These are phyloP conservation scores for Loriculus beryllinus DNA, from an alignment of 2,797 vertebrate species.

Conservation along the genomic window DNA sequence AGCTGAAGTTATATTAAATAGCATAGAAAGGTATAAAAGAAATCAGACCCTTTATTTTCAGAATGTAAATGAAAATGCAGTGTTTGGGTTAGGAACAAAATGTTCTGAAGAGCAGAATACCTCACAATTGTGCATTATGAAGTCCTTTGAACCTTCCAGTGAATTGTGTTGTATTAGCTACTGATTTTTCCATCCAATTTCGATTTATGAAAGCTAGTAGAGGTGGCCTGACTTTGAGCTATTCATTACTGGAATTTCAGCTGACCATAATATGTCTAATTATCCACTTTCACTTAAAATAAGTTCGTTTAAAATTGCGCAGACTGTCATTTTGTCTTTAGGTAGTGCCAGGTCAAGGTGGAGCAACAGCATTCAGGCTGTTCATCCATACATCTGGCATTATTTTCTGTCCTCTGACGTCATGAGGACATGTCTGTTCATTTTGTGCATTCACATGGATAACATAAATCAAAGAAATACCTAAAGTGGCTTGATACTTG, in stretches of 20 bases:
- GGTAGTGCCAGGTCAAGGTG: neutral
- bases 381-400: neutral
- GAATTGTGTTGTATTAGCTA: neutral
- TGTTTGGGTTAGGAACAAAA: neutral
- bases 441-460: neutral
- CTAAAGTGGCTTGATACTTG: neutral
- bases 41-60: neutral
- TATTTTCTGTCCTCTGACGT: neutral
- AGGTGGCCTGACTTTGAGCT: neutral
- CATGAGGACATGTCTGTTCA: accelerated
- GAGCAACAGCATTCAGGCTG: neutral
- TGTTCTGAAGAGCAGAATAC: neutral
- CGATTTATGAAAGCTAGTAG: neutral
- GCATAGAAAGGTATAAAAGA: neutral
- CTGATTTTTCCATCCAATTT: neutral
- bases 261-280: neutral
- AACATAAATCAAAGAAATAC: neutral
- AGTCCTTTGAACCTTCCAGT: neutral
- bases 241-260: neutral
- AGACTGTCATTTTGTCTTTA: neutral
- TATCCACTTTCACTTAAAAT: neutral
- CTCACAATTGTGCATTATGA: neutral
- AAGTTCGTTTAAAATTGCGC: neutral
- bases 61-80: neutral
- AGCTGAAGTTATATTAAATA: neutral